phyloP scores from a whole-genome alignment of 2,888 invertebrate species.

The Drosophila tanythrix region DNA sequence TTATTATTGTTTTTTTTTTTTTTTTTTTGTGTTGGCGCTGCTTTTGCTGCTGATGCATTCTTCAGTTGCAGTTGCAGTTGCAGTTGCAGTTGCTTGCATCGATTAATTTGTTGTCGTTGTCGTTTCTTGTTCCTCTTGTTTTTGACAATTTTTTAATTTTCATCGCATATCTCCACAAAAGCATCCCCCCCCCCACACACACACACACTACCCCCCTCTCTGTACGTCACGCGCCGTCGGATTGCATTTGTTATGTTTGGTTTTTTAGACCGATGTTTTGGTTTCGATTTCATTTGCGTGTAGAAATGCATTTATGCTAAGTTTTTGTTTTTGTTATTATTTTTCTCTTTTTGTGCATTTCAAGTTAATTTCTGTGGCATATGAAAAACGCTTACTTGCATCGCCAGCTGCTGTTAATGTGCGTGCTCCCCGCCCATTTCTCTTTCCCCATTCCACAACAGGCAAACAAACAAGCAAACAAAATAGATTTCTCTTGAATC shows the following conservation, averaged over 20 bases:
- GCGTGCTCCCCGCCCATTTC: background rate
- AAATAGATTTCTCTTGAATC: slow-evolving; percentile 23
- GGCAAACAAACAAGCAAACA: slow-evolving; percentile 1
- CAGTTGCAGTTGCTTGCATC: slow-evolving; percentile 47
- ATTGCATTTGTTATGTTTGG: slow-evolving; percentile 41
- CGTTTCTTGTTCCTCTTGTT: slow-evolving; percentile 12
- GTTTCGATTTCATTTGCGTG: slow-evolving; percentile 64
- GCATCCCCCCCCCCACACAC: background rate
- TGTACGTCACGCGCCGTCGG: slow-evolving; percentile 34
- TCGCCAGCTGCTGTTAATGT: slow-evolving; percentile 35
- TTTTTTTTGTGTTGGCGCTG: background rate
- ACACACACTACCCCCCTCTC: background rate
- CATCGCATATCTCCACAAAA: slow-evolving; percentile 37
- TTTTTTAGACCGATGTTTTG: slow-evolving; percentile 58
- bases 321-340: background rate
- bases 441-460: background rate
- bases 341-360: slow-evolving; percentile 6
- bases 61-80: slow-evolving; percentile 13
- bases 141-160: slow-evolving; percentile 68
- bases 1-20: background rate
- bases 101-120: slow-evolving; percentile 61
- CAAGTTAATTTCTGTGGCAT: slow-evolving; percentile 28
- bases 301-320: slow-evolving; percentile 47
- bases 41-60: slow-evolving; percentile 9
- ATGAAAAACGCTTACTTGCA: slow-evolving; percentile 6